Evolutionary conservation across 2,113 vertebrate genomes (phyloP).

Genomic region (Chloropsis hardwickii): DNA sequence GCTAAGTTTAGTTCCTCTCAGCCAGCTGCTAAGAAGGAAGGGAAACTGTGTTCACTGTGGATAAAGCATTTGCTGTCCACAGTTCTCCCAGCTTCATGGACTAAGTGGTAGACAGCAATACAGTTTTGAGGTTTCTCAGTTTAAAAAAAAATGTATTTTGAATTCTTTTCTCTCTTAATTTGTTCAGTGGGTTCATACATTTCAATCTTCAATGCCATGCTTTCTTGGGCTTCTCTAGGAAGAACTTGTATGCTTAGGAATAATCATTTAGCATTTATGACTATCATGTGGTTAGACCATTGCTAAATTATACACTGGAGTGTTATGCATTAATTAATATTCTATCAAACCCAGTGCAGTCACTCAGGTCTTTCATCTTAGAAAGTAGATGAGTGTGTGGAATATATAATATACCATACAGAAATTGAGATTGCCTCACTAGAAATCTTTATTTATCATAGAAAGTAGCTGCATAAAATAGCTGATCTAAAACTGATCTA

Average conservation of each 20-base stretch:
- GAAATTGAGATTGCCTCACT: background rate
- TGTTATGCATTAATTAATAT: background rate
- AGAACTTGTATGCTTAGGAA: background rate
- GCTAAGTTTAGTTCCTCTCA: slow-evolving; percentile 78
- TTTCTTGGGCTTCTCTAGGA: background rate
- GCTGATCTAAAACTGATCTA: background rate
- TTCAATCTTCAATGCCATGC: background rate
- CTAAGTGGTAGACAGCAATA: background rate
- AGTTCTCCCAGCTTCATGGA: background rate
- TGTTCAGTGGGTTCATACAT: background rate
- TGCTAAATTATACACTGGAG: background rate
- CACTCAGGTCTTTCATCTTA: slow-evolving; percentile 20
- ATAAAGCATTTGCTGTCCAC: background rate
- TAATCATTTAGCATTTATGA: background rate
- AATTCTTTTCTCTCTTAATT: background rate
- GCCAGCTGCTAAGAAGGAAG: slow-evolving; percentile 75
- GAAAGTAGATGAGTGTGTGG: background rate
- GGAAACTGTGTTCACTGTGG: slow-evolving; percentile 16
- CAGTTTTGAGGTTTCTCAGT: background rate
- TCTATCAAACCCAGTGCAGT: background rate
- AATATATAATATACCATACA: background rate
- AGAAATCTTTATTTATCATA: background rate
- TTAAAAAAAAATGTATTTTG: background rate
- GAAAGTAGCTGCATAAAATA: background rate
- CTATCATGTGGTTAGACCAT: background rate